Evolutionary conservation across 2,888 invertebrate species (phyloP), one percentile per base, ranked within the genome.

Genomic region (Eutolmus rufibarbis): DNA sequence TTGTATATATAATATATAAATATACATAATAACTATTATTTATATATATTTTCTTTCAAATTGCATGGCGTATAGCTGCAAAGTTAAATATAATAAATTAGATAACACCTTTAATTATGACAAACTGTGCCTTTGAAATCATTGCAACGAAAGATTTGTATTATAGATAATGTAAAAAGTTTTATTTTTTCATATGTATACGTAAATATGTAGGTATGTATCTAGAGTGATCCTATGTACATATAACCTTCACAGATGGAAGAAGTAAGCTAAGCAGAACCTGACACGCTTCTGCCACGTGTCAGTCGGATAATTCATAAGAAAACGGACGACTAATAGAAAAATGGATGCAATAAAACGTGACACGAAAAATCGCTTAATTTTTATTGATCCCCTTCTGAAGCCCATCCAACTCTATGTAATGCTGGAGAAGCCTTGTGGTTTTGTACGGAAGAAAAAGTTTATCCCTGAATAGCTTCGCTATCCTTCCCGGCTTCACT

Each of bases 281-380:
- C 81, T 56, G 88, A 86, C 88, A 88, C 88, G 74, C 88, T 87
- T 86, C 74, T 56, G 88, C 85, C 88, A 88, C 88, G 88, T 87
- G 88, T 87, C 88, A 87, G 56, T 85, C 87, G 34, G 87, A 40
- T 87, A 88, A 87, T 88, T 88, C 84, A 87, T 81, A 87, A 74
- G 77, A 85, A 87, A 84, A 87, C 74, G 87, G 85, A 85, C 84
- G 57, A 81, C 81, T 88, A 87, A 87, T 86, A 88, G 87, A 87
- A 87, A 88, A 88, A 88, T 88, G 87, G 88, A 88, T 88, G 88
- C 87, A 88, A 88, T 88, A 88, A 88, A 88, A 88, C 88, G 88
- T 88, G 88, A 88, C 88, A 88, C 88, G 88, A 88, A 88, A 88
- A 88, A 88, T 87, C 88, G 88, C 88, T 88, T 88, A 88, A 88